Evolutionary conservation across 2,888 invertebrate genomes (phyloP).

Genomic region (Drosophila subquinaria): DNA sequence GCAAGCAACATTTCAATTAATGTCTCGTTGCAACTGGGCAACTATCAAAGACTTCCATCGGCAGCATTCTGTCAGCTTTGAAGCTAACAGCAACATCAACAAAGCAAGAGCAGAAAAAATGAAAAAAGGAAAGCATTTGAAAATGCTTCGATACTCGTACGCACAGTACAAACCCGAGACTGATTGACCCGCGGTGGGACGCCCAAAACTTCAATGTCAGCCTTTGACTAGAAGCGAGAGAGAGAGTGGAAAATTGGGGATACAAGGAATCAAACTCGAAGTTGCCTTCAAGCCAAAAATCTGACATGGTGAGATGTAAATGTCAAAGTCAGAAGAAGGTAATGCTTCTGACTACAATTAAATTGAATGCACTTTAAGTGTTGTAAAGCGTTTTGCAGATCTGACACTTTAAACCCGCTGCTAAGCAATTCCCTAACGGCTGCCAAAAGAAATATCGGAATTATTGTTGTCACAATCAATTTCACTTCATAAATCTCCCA

Average conservation of each 20-base stretch:
- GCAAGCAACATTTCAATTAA: slow-evolving; percentile 49
- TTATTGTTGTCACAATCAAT: slow-evolving; percentile 14
- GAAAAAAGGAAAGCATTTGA: neutral
- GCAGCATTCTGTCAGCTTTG: slow-evolving; percentile 21
- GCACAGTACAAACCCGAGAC: slow-evolving; percentile 9
- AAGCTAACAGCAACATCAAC: slow-evolving; percentile 5
- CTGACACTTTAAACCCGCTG: neutral
- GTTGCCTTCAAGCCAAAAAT: slow-evolving; percentile 11
- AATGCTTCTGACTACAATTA: slow-evolving; percentile 14
- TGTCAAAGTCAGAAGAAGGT: slow-evolving; percentile 24
- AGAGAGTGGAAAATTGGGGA: neutral
- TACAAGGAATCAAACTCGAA: slow-evolving; percentile 1
- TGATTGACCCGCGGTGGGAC: slow-evolving; percentile 9
- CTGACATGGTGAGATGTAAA: slow-evolving; percentile 20
- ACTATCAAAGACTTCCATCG: slow-evolving; percentile 22
- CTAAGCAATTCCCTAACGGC: neutral
- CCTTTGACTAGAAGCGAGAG: neutral
- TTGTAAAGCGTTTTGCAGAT: slow-evolving; percentile 12
- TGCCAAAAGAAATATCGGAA: too few species aligned
- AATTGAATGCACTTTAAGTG: slow-evolving; percentile 24
- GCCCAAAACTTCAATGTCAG: slow-evolving; percentile 15
- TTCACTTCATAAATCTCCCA: slow-evolving; percentile 14
- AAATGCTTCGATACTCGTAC: slow-evolving; percentile 8
- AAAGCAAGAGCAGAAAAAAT: neutral
- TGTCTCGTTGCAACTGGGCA: slow-evolving; percentile 19